phyloP scores from a whole-genome alignment of 2,888 invertebrate genomes.

The Holacanthella duospinosa region DNA sequence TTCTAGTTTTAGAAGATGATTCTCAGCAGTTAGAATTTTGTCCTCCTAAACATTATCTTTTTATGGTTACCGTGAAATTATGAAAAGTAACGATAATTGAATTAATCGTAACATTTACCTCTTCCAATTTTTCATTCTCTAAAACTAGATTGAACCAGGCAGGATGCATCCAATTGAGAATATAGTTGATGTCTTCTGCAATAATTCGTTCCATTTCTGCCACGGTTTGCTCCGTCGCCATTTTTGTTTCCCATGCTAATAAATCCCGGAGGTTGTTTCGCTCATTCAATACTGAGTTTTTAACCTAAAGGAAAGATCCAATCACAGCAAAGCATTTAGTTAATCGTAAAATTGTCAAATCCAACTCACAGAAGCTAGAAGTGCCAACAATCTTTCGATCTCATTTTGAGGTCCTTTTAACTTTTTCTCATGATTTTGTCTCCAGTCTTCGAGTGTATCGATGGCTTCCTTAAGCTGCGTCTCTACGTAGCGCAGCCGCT shows the following conservation, averaged over 20 bases:
- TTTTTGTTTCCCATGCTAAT: slow-evolving; percentile 31
- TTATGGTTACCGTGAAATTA: too few relatives aligned
- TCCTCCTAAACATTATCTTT: not conserved
- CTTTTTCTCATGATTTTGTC: slow-evolving; percentile 24
- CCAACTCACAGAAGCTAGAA: too few relatives aligned
- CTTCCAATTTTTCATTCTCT: slow-evolving; percentile 27
- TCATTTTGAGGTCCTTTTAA: slow-evolving; percentile 25
- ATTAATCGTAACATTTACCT: slow-evolving; percentile 14
- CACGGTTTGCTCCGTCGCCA: slow-evolving; percentile 27
- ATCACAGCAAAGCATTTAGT: not conserved
- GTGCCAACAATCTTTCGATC: slow-evolving; percentile 18
- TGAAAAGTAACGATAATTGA: not conserved
- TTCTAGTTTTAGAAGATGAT: slow-evolving; percentile 31
- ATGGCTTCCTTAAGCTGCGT: slow-evolving; percentile 20
- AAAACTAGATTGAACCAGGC: slow-evolving; percentile 33
- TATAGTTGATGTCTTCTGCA: slow-evolving; percentile 28
- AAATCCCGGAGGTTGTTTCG: slow-evolving; percentile 27
- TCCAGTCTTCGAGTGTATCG: slow-evolving; percentile 27
- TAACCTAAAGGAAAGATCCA: slow-evolving; percentile 22
- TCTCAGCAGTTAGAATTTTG: slow-evolving; percentile 23
- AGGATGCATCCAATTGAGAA: slow-evolving; percentile 26
- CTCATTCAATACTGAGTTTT: slow-evolving; percentile 27
- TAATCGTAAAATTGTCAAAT: too few relatives aligned
- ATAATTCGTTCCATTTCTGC: slow-evolving; percentile 32
- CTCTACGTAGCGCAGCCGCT: slow-evolving; percentile 18